Conservation (phyloP, 2,113 vertebrate species). For the Pyxicephalus adspersus region DNA sequence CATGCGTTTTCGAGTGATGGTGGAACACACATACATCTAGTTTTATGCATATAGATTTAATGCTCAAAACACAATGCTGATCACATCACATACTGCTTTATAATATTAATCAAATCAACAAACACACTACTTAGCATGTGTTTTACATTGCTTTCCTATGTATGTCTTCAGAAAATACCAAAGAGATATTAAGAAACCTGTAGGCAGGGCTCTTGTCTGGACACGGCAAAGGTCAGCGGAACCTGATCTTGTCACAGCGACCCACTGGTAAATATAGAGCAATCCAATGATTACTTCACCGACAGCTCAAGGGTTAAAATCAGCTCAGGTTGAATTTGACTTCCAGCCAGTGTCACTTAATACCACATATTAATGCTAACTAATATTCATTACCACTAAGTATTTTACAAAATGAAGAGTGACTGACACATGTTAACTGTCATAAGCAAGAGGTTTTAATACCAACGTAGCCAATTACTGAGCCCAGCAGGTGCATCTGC, state of each 20-base stretch:
- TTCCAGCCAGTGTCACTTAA: constrained; percentile 4
- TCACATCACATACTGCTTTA: background rate
- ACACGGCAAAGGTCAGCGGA: constrained; percentile 44
- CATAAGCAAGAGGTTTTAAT: background rate
- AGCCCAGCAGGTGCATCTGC: no score
- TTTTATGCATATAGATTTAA: no score
- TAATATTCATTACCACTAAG: background rate
- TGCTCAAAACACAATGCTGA: background rate
- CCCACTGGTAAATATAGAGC: constrained; percentile 42
- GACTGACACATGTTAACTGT: background rate
- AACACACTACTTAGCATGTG: no score
- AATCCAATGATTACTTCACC: no score
- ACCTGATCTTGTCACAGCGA: constrained; percentile 11
- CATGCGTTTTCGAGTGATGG: no score
- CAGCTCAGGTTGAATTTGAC: constrained; percentile 6
- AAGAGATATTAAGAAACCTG: background rate
- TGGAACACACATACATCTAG: no score
- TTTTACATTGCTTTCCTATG: background rate
- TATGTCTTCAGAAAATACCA: background rate
- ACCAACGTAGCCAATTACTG: background rate
- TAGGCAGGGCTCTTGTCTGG: background rate
- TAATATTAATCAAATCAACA: no score
- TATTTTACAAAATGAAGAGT: background rate
- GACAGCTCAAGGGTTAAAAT: constrained; percentile 32
- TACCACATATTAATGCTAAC: constrained; percentile 6